Evolutionary conservation across 2,797 vertebrate genomes (phyloP).

Genomic region (Tokudaia tokunoshimensis): DNA sequence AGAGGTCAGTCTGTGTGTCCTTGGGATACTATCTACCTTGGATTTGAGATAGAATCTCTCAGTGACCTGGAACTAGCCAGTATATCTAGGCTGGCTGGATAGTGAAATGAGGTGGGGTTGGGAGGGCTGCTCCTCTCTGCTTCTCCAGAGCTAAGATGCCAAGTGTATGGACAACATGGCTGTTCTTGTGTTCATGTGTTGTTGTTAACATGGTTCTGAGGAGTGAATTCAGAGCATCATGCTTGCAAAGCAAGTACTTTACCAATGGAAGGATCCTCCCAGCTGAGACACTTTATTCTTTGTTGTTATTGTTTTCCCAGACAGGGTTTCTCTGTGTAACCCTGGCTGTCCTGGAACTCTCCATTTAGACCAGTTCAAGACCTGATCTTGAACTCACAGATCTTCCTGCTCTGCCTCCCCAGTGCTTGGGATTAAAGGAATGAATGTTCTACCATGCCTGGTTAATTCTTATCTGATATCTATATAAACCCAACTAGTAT

Average conservation of each 20-base stretch:
- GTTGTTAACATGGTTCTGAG: neutral
- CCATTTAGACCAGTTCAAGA: neutral
- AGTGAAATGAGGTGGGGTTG: rapidly evolving
- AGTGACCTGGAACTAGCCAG: neutral
- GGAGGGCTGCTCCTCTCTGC: neutral
- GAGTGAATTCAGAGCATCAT: neutral
- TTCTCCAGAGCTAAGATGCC: neutral
- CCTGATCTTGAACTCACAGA: neutral
- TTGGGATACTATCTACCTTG: neutral
- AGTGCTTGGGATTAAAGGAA: neutral
- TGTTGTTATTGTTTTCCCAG: neutral
- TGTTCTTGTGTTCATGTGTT: neutral
- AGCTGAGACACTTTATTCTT: neutral
- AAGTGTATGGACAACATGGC: too few relatives aligned
- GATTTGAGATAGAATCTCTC: neutral
- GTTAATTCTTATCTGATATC: conserved; percentile 3
- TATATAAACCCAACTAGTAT: neutral
- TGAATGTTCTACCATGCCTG: rapidly evolving
- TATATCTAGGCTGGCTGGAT: neutral
- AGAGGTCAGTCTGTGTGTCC: neutral
- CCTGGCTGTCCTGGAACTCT: neutral
- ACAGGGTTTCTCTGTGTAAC: neutral
- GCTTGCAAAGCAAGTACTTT: neutral
- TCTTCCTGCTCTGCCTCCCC: neutral
- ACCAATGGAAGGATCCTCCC: neutral